Conservation (phyloP, 2,113 vertebrate genomes). For the Calidris pygmaea region DNA sequence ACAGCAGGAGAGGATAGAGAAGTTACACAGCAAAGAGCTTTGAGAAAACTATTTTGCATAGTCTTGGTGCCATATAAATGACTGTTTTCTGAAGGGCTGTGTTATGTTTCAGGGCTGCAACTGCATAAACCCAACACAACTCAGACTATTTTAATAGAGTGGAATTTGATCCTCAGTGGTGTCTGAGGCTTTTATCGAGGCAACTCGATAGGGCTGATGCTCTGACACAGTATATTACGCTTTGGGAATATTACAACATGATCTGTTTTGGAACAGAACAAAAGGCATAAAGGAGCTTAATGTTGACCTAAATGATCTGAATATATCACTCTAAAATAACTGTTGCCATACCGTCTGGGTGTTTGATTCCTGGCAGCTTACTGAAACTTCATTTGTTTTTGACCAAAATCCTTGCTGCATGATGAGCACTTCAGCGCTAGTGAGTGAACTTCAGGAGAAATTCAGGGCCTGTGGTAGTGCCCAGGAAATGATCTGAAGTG, state of each 20-base stretch:
- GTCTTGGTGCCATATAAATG: not conserved
- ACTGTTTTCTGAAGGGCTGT: not conserved
- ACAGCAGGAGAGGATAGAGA: not conserved
- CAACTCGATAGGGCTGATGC: not conserved
- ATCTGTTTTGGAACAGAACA: not conserved
- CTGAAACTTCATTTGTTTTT: not conserved
- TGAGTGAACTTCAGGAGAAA: not conserved
- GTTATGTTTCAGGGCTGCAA: not conserved
- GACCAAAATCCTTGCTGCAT: accelerated
- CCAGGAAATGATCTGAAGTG: not conserved
- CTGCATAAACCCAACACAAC: not conserved
- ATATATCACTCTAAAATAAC: not conserved
- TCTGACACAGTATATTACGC: not conserved
- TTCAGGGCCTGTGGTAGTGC: not conserved
- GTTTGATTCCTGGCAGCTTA: not conserved
- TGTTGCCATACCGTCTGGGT: not conserved
- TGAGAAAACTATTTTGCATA: not conserved
- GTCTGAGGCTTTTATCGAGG: not conserved
- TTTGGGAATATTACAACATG: not conserved
- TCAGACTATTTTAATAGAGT: not conserved
- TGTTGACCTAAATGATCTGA: not conserved
- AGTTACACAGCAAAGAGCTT: not conserved
- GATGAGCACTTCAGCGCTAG: not conserved
- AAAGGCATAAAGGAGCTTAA: not conserved
- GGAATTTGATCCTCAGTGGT: not conserved